Conservation (phyloP, 2,888 invertebrate species). For the Anticlea derivata region DNA sequence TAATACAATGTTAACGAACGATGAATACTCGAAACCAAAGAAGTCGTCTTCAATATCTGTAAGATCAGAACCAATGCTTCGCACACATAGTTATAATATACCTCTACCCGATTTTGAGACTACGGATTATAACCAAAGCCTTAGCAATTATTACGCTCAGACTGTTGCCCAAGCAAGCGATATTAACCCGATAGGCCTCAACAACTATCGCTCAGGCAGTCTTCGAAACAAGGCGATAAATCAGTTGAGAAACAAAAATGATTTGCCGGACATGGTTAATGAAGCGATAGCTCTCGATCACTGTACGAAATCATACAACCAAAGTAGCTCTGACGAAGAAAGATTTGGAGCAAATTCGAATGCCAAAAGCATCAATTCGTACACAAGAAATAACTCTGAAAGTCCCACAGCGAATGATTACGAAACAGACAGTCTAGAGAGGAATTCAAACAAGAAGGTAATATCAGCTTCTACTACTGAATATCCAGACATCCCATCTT, state of each 20-base stretch:
- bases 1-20: constrained; percentile 52
- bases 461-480: constrained; percentile 85
- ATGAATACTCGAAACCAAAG: constrained; percentile 56
- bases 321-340: constrained; percentile 74
- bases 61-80: constrained; percentile 69
- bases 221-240: constrained; percentile 51
- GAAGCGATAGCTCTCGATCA: constrained; percentile 85
- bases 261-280: constrained; percentile 86
- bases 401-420: constrained; percentile 85
- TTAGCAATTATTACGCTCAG: constrained; percentile 55
- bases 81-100: constrained; percentile 63
- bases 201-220: constrained; percentile 53
- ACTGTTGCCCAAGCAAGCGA: constrained; percentile 62
- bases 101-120: constrained; percentile 69
- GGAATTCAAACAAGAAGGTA: constrained; percentile 80
- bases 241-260: constrained; percentile 60
- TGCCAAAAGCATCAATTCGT: constrained; percentile 49
- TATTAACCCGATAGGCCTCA: constrained; percentile 61
- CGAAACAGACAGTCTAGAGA: constrained; percentile 89
- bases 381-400: constrained; percentile 59
- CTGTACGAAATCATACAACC: constrained; percentile 66
- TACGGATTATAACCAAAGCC: constrained; percentile 45
- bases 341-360: constrained; percentile 58
- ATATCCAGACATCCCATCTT: constrained; percentile 85
- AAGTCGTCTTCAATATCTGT: constrained; percentile 67